phyloP scores from a whole-genome alignment of 2,797 vertebrate genomes.

The Sebastes glaucus region DNA sequence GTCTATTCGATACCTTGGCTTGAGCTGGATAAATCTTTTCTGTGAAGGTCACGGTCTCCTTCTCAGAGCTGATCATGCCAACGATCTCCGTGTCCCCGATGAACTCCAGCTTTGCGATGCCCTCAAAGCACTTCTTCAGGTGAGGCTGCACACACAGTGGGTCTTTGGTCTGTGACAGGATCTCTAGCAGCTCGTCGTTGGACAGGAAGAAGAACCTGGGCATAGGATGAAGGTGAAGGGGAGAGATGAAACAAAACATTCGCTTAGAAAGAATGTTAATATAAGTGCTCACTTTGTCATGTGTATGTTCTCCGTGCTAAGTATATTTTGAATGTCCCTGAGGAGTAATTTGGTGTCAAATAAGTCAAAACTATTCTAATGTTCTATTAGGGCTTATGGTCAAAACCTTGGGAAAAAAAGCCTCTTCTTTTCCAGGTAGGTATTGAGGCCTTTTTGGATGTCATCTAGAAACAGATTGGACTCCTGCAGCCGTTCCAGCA shows the following conservation, averaged over 20 bases:
- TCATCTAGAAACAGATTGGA: slow-evolving; percentile 89
- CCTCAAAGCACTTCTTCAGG: slow-evolving; percentile 96
- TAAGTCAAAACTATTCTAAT: background rate
- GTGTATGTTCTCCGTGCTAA: background rate
- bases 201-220: slow-evolving; percentile 94
- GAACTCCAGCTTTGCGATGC: slow-evolving; percentile 91
- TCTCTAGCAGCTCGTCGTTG: slow-evolving; percentile 94
- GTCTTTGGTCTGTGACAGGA: slow-evolving; percentile 95
- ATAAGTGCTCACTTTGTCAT: background rate
- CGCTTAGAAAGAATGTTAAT: background rate
- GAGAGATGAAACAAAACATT: background rate
- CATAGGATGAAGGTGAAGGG: background rate
- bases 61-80: slow-evolving; percentile 94
- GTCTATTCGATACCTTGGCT: slow-evolving; percentile 83
- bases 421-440: slow-evolving; percentile 93
- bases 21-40: slow-evolving; percentile 85
- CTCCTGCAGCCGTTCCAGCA: slow-evolving; percentile 88
- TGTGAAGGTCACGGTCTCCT: slow-evolving; percentile 87
- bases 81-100: slow-evolving; percentile 83
- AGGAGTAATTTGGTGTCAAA: background rate
- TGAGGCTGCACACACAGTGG: slow-evolving; percentile 93
- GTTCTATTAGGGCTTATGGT: background rate
- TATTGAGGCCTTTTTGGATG: slow-evolving; percentile 91
- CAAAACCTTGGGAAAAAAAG: slow-evolving; percentile 92
- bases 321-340: background rate